Conservation (phyloP, 2,888 invertebrate species). For the Cephus pulcher region DNA sequence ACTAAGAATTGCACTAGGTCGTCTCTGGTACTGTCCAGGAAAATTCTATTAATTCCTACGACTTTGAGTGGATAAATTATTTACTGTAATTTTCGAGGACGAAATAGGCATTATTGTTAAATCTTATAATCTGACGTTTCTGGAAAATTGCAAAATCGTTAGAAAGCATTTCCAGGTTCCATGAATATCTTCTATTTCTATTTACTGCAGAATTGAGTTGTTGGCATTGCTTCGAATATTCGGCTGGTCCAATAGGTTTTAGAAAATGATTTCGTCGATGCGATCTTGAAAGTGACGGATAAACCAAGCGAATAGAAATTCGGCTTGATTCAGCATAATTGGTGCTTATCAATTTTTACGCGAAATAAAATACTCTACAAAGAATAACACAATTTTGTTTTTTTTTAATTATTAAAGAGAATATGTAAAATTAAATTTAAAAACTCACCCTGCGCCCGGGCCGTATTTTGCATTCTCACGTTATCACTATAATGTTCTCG, state of each 20-base stretch:
- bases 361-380: background rate
- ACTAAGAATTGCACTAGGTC: background rate
- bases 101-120: too few relatives aligned
- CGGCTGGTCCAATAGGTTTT: background rate
- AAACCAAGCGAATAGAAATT: background rate
- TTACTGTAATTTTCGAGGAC: too few relatives aligned
- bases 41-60: background rate
- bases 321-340: too few relatives aligned
- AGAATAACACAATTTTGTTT: background rate
- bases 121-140: too few relatives aligned
- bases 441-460: conserved; percentile 45
- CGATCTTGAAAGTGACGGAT: background rate
- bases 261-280: background rate
- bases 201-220: background rate
- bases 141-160: too few relatives aligned
- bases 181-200: background rate
- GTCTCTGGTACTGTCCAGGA: background rate
- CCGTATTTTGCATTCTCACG: conserved; percentile 40
- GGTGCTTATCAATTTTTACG: background rate
- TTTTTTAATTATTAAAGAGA: background rate
- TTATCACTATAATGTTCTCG: conserved; percentile 37
- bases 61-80: too few relatives aligned
- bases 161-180: too few relatives aligned
- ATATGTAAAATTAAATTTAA: background rate
- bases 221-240: background rate